Conservation (phyloP, 2,797 vertebrate species). For the Dryobates pubescens region DNA sequence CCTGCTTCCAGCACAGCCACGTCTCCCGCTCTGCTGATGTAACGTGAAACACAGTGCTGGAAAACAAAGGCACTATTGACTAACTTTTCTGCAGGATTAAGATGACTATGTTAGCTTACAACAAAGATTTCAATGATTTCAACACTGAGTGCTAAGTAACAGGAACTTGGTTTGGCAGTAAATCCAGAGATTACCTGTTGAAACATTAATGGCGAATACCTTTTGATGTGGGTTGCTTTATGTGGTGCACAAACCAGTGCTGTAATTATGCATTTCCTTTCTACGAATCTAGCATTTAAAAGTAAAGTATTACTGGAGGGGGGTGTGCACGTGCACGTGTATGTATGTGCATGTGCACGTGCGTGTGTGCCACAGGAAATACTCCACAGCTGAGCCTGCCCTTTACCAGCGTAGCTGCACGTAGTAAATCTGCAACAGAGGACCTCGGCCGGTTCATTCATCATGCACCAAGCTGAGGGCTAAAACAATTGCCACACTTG, state of each 20-base stretch:
- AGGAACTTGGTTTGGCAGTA: conserved; percentile 61
- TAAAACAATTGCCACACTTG: conserved; percentile 49
- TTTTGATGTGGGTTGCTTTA: conserved; percentile 79
- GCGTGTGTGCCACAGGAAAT: neutral
- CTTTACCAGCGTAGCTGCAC: conserved; percentile 23
- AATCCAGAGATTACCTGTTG: conserved; percentile 73
- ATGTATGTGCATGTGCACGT: neutral
- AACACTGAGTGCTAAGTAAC: conserved; percentile 11
- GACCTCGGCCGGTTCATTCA: conserved; percentile 59
- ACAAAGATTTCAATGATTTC: conserved; percentile 44
- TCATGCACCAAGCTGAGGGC: conserved; percentile 11
- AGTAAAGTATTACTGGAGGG: neutral
- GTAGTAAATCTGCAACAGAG: conserved; percentile 42
- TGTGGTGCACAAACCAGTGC: conserved; percentile 62
- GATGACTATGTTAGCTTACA: conserved; percentile 49
- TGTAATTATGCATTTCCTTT: conserved; percentile 67
- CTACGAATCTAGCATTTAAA: conserved; percentile 55
- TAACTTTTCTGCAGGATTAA: conserved; percentile 58
- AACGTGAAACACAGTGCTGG: neutral
- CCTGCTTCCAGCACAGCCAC: neutral
- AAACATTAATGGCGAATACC: conserved; percentile 67
- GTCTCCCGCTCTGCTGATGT: conserved; percentile 17
- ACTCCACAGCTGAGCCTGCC: neutral
- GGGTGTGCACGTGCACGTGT: accelerated
- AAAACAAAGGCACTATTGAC: conserved; percentile 71